Conservation (phyloP, 2,113 vertebrate genomes). For the Natator depressus region DNA sequence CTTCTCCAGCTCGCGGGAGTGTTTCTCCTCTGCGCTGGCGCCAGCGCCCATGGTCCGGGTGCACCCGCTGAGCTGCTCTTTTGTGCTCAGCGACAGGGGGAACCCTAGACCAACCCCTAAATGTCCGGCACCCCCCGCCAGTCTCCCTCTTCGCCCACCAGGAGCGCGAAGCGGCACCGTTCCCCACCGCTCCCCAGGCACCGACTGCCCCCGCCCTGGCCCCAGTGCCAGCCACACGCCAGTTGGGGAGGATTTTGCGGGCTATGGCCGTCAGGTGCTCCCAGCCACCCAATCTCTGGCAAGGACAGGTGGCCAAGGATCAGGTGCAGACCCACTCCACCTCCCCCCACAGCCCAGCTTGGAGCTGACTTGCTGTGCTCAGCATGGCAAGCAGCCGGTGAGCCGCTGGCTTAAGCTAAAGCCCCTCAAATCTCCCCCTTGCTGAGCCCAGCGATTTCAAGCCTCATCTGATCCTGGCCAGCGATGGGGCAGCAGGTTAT, state of each 20-base stretch:
- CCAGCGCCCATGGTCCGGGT: conserved; percentile 90
- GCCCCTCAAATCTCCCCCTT: conserved; percentile 63
- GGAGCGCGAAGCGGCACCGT: background rate
- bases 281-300: conserved; percentile 78
- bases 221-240: conserved; percentile 61
- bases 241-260: conserved; percentile 82
- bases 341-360: background rate
- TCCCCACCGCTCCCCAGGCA: conserved; percentile 49
- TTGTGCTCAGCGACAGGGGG: conserved; percentile 49
- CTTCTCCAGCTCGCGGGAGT: conserved; percentile 95
- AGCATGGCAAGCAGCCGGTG: conserved; percentile 79
- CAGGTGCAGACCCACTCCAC: conserved; percentile 27
- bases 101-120: conserved; percentile 15
- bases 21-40: conserved; percentile 95
- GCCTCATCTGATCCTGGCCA: background rate
- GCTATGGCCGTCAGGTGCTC: conserved; percentile 73
- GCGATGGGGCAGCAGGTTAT: background rate
- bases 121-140: background rate
- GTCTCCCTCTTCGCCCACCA: background rate
- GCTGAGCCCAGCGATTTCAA: conserved; percentile 72
- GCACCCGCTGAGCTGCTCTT: conserved; percentile 34
- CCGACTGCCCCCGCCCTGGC: conserved; percentile 55
- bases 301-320: conserved; percentile 85
- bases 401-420: conserved; percentile 58
- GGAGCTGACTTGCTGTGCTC: conserved; percentile 81